Conservation (phyloP, 2,113 vertebrate species). For the Archocentrus centrarchus region DNA sequence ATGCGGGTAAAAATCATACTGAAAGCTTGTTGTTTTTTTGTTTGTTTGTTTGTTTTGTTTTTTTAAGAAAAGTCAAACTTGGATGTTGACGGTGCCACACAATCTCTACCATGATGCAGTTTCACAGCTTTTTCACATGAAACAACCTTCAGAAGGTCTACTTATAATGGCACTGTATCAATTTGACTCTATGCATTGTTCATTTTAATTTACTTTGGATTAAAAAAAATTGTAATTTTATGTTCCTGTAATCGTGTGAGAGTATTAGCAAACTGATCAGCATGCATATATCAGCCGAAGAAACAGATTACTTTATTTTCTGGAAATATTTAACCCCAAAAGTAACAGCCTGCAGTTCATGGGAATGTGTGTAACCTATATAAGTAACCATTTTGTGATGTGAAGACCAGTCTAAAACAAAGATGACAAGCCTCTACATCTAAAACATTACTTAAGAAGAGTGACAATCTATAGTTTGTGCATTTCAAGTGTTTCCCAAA, state of each 20-base stretch:
- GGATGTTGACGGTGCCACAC: not conserved
- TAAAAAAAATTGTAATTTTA: not conserved
- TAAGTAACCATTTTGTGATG: not conserved
- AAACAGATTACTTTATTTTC: not conserved
- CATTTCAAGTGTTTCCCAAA: not conserved
- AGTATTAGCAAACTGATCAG: not conserved
- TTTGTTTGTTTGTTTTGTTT: not conserved
- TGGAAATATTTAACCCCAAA: not conserved
- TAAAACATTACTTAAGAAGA: not conserved
- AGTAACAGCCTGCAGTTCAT: not conserved
- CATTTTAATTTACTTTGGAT: not conserved
- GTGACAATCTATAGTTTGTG: not conserved
- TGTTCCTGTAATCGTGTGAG: not conserved
- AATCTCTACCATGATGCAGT: not conserved
- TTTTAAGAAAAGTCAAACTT: not conserved
- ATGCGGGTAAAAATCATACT: not conserved
- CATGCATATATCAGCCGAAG: not conserved
- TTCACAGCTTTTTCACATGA: not conserved
- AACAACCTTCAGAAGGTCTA: not conserved
- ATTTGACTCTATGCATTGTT: fast-evolving
- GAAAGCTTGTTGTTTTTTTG: not conserved
- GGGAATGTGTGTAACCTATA: not conserved
- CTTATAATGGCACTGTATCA: not conserved
- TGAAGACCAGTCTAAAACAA: not conserved
- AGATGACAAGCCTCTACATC: not conserved